phyloP scores from a whole-genome alignment of 2,113 vertebrate genomes.

The Pelodiscus sinensis region DNA sequence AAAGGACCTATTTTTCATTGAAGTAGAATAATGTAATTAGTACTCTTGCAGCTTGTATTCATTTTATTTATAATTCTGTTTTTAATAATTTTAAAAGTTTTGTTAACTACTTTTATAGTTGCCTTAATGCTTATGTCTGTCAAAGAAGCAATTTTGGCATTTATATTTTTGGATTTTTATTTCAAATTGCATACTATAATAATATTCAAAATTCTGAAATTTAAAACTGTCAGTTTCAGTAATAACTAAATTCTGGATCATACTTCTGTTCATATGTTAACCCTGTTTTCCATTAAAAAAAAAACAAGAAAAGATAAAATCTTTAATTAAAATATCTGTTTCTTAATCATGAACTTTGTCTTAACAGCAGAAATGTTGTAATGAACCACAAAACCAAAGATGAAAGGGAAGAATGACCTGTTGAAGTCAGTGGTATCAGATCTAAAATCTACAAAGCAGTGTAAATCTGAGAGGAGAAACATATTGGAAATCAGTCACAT shows the following conservation, averaged over 20 bases:
- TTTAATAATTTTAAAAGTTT: background rate
- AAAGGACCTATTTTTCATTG: background rate
- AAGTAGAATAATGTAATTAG: background rate
- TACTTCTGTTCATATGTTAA: accelerated
- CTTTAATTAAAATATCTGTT: background rate
- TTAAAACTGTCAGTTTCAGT: background rate
- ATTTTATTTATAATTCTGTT: conserved; percentile 39
- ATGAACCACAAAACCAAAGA: background rate
- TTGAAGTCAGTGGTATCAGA: background rate
- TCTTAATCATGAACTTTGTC: background rate
- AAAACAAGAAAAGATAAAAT: background rate
- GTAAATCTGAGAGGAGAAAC: background rate
- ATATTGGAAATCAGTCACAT: background rate
- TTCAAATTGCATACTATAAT: background rate
- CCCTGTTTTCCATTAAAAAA: background rate
- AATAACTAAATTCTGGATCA: background rate
- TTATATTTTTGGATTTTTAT: conserved; percentile 8
- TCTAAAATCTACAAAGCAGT: conserved; percentile 19
- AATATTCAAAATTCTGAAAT: background rate
- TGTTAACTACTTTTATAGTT: background rate
- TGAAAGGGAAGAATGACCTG: background rate
- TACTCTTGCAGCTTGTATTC: conserved; percentile 35
- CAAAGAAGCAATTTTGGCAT: background rate
- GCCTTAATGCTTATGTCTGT: background rate
- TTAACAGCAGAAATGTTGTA: too few species aligned